Percentiles rank a stretch among this genome's conserved stretches.
Conservation (phyloP, 2,888 invertebrate genomes). For the Polyommatus icarus region DNA sequence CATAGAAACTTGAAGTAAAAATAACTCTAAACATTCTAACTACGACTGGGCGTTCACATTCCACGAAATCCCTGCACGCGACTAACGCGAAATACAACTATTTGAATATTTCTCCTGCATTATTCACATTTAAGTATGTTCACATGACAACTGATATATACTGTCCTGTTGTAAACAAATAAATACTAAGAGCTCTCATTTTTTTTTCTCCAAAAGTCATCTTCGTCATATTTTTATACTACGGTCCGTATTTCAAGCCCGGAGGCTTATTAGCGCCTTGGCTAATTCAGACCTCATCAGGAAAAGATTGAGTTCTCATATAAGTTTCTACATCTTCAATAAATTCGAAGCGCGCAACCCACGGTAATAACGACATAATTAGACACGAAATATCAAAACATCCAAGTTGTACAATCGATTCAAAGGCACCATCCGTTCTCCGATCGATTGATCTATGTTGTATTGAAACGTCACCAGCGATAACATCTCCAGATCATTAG, state of each 20-base stretch:
- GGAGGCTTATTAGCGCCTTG: too few species aligned
- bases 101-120: slow-evolving; percentile 12
- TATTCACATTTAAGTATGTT: neutral
- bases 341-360: neutral
- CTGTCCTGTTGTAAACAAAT: neutral
- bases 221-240: neutral
- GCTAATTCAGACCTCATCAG: too few species aligned
- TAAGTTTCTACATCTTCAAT: neutral
- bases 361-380: neutral
- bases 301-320: too few species aligned
- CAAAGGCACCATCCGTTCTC: slow-evolving; percentile 38
- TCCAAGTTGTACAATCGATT: slow-evolving; percentile 31
- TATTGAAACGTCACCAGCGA: slow-evolving; percentile 77
- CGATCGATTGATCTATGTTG: slow-evolving; percentile 65
- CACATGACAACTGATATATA: neutral
- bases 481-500: slow-evolving; percentile 73
- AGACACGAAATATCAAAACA: slow-evolving; percentile 23
- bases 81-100: slow-evolving; percentile 24
- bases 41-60: slow-evolving; percentile 25
- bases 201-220: neutral
- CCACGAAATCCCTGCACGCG: slow-evolving; percentile 26
- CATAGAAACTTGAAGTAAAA: neutral
- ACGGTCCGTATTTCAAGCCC: neutral
- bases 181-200: neutral
- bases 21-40: neutral